Conservation (phyloP, 37 sponge, comb jelly and placozoan species). For the Beroe ovata region DNA sequence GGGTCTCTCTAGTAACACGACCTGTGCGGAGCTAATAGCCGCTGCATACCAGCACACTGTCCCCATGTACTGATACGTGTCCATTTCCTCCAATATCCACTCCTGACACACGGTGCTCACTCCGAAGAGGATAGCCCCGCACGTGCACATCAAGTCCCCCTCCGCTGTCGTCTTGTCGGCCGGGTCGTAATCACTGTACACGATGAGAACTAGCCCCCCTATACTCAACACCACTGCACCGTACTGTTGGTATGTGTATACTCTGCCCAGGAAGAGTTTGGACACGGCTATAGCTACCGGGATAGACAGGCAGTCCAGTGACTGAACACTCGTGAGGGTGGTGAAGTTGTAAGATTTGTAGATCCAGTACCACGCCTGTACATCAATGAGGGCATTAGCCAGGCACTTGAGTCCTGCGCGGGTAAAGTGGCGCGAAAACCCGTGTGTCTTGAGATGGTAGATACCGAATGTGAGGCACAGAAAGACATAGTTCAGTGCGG, state of each 20-base stretch:
- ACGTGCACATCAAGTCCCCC: constrained; percentile 52
- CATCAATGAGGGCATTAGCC: constrained; percentile 33
- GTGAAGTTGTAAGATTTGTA: constrained; percentile 62
- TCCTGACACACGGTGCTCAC: constrained; percentile 57
- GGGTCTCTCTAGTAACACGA: neutral
- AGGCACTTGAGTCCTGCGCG: constrained; percentile 4
- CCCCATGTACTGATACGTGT: constrained; percentile 42
- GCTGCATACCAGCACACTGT: constrained; percentile 60
- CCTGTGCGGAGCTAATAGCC: neutral
- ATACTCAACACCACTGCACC: neutral
- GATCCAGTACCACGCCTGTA: constrained; percentile 66
- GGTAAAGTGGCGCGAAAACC: neutral
- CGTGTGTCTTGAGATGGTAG: constrained; percentile 20
- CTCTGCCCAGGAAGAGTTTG: neutral
- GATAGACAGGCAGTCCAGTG: constrained; percentile 57
- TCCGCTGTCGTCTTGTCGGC: neutral
- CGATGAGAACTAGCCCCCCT: neutral
- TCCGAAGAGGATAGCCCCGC: constrained; percentile 46
- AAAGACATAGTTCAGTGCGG: constrained; percentile 38
- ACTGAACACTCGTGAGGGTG: constrained; percentile 53
- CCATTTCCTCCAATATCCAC: constrained; percentile 36
- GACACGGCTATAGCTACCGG: constrained; percentile 11
- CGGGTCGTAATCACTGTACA: constrained; percentile 59
- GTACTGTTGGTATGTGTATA: constrained; percentile 20
- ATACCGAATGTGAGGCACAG: constrained; percentile 54